These are phyloP conservation scores for Bambusicola thoracicus DNA, from an alignment of 2,113 vertebrate genomes.

Conservation along the genomic window DNA sequence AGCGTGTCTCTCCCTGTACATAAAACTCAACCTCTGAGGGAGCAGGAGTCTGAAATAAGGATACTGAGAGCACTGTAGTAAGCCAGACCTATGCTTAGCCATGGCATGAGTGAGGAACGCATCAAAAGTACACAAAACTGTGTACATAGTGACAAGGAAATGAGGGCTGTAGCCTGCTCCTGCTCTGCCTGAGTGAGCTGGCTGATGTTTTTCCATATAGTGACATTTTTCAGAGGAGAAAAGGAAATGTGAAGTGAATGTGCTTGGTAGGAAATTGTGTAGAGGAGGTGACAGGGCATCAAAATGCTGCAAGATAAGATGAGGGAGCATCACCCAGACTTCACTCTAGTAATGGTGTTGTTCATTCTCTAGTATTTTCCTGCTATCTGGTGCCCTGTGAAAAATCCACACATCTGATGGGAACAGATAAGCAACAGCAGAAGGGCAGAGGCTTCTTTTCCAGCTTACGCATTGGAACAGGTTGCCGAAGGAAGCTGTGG, in stretches of 20 bases:
- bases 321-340: background rate
- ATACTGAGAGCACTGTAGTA: background rate
- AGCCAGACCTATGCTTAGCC: background rate
- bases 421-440: background rate
- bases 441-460: too few relatives aligned
- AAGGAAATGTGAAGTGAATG: background rate
- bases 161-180: background rate
- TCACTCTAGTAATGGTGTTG: background rate
- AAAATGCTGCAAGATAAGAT: constrained; percentile 1
- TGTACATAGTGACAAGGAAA: background rate
- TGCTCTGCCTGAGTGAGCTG: background rate
- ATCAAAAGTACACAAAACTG: background rate
- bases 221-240: background rate
- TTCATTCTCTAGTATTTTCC: constrained; percentile 16
- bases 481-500: too few relatives aligned
- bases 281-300: constrained; percentile 15
- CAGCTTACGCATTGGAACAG: too few relatives aligned
- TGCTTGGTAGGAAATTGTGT: background rate
- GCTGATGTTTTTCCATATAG: background rate
- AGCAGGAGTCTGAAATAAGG: background rate
- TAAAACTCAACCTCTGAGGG: background rate
- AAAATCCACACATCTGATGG: background rate
- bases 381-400: background rate
- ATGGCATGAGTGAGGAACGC: background rate
- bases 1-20: background rate